Evolutionary conservation across 1,140 invertebrate genomes (phyloP).

Genomic region (Drosophila sp.): DNA sequence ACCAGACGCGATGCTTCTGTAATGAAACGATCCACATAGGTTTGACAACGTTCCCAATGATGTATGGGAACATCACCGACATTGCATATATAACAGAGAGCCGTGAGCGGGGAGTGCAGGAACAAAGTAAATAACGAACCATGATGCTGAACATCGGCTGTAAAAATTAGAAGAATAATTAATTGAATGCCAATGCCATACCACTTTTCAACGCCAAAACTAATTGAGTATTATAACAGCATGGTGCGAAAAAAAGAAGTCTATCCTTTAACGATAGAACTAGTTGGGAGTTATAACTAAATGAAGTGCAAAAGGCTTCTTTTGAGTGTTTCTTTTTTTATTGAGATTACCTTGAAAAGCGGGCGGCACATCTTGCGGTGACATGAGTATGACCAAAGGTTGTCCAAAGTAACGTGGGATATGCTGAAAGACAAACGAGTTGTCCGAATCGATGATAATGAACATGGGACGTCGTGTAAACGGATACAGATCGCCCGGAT

Average conservation of each 20-base stretch:
- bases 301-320: too few species aligned
- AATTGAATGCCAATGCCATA: too few species aligned
- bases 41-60: constrained; percentile 95
- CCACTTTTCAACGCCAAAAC: too few species aligned
- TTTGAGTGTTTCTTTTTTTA: too few species aligned
- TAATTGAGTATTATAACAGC: too few species aligned
- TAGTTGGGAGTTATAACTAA: too few species aligned
- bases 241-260: too few species aligned
- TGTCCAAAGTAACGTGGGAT: constrained; percentile 97
- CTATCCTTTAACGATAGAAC: neutral
- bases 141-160: constrained; percentile 93
- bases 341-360: constrained; percentile 88
- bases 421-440: constrained; percentile 96
- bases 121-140: constrained; percentile 97
- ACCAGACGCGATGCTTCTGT: constrained; percentile 93
- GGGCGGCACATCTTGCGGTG: constrained; percentile 94
- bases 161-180: neutral
- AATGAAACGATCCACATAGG: constrained; percentile 94
- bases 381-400: constrained; percentile 97
- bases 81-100: constrained; percentile 96
- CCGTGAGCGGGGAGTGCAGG: constrained; percentile 96
- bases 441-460: constrained; percentile 97
- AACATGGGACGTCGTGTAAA: constrained; percentile 96
- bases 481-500: constrained; percentile 96
- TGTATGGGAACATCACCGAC: constrained; percentile 92